Evolutionary conservation across 2,888 invertebrate species (phyloP).

Genomic region (Endotricha flammealis): DNA sequence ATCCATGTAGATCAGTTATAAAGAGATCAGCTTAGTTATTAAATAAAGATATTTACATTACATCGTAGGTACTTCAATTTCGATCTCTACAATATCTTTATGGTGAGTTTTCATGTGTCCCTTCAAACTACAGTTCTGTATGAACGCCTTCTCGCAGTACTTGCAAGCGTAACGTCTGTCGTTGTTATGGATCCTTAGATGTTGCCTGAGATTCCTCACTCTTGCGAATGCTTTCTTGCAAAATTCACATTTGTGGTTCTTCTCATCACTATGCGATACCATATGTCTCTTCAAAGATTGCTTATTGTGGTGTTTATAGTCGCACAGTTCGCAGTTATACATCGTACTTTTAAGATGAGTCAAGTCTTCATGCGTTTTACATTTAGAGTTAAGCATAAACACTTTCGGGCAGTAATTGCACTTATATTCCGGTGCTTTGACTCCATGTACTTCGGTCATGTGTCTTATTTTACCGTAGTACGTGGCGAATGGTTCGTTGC

Average conservation of each 20-base stretch:
- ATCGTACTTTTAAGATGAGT: slow-evolving; percentile 9
- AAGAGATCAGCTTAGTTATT: too few relatives aligned
- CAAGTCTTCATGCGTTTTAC: slow-evolving; percentile 35
- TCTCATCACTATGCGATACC: slow-evolving; percentile 9
- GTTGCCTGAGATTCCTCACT: slow-evolving; percentile 29
- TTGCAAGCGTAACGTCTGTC: background rate
- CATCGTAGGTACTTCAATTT: too few relatives aligned
- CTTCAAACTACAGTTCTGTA: slow-evolving; percentile 19
- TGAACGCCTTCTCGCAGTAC: slow-evolving; percentile 1
- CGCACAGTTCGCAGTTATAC: slow-evolving; percentile 9
- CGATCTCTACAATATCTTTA: background rate
- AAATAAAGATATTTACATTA: slow-evolving; percentile 9
- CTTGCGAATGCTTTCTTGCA: slow-evolving; percentile 9
- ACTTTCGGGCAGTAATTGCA: slow-evolving; percentile 11
- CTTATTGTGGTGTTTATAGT: slow-evolving; percentile 5
- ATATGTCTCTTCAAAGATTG: slow-evolving; percentile 4
- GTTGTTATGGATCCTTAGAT: slow-evolving; percentile 37
- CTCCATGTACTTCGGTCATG: slow-evolving; percentile 5
- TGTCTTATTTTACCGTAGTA: slow-evolving; percentile 9
- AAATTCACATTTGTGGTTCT: slow-evolving; percentile 7
- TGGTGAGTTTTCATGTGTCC: slow-evolving; percentile 5
- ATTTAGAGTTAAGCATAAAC: slow-evolving; percentile 32
- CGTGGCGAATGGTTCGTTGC: slow-evolving; percentile 3
- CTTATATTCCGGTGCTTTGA: slow-evolving; percentile 6
- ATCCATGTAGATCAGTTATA: too few relatives aligned